phyloP scores from a whole-genome alignment of 2,113 vertebrate genomes.

The Oplegnathus fasciatus region DNA sequence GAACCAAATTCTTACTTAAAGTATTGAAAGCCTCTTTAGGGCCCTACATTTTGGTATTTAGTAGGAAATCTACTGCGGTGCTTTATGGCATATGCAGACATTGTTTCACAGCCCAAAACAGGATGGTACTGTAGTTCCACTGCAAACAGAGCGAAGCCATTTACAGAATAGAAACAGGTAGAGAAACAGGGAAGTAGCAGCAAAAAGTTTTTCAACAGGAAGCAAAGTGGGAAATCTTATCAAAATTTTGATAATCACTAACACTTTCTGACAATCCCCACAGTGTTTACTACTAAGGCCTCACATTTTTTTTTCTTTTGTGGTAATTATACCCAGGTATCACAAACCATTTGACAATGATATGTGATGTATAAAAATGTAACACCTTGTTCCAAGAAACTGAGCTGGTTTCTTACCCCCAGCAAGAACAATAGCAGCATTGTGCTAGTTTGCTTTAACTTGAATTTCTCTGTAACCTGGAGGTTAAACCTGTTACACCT shows the following conservation, averaged over 20 bases:
- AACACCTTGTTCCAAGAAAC: background rate
- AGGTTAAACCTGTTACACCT: constrained; percentile 68
- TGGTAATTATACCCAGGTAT: background rate
- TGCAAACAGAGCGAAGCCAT: background rate
- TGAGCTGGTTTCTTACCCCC: background rate
- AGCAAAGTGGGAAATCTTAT: background rate
- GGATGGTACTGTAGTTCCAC: background rate
- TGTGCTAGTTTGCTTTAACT: constrained; percentile 27
- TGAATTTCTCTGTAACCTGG: background rate
- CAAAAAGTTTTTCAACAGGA: background rate
- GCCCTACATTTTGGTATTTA: background rate
- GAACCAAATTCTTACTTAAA: background rate
- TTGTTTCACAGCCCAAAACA: background rate
- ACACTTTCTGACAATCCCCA: background rate
- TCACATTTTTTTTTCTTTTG: background rate
- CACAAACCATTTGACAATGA: background rate
- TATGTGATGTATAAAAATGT: background rate
- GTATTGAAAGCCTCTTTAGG: background rate
- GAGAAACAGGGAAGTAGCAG: background rate
- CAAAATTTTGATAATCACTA: background rate
- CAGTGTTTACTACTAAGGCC: background rate
- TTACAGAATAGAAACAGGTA: background rate
- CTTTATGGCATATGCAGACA: background rate
- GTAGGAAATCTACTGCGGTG: background rate
- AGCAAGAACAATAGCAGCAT: constrained; percentile 45